Base-by-base conservation (phyloP, 1,140 invertebrate genomes). In the Aphelenchoides fujianensis region DNA sequence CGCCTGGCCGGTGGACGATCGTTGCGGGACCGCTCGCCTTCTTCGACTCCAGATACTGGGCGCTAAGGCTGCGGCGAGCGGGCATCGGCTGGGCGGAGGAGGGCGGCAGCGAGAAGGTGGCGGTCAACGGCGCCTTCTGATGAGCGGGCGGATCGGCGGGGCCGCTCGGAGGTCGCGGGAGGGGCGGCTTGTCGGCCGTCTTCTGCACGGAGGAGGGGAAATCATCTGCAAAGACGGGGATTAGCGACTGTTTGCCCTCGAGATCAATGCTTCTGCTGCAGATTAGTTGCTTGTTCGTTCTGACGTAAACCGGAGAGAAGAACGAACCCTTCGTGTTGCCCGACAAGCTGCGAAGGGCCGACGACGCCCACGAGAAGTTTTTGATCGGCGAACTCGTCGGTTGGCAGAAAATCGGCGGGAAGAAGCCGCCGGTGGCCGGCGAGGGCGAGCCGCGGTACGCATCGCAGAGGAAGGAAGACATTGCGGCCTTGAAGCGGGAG, bases 11-110 rank as follows among this genome's bases (percentile, higher is more conserved):
- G 34, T 30, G 34, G 12, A 5, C 28, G 19, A 7, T 23, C 5
- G 28, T 23, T 27, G 55, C 55, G 19, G 12, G 7, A 30, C 19
- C 55, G 5, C 12, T 59, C n/a, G 5, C 5, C 23, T 59, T 5
- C 19, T 59, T 59, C 12, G 55, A 59, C 19, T 59, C 55, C 7
- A 59, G 55, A 59, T 59, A 59, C 5, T 19, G 55, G 34, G 55
- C 55, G 34, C 27, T 30, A 27, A 59, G 34, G 34, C 55, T 59
- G 7, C 19, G 5, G 34, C 41, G 41, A 48, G 41, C 41, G 41
- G 41, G 41, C 41, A 48, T 16, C 41, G 41, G 41, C 23, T 48
- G 41, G 23, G 12, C 55, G 5, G 5, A 30, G 23, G 19, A 19
- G 5, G 5, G 55, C 5, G 5, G 55, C 12, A 59, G 5, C 55